Percentiles rank a stretch among this genome's conserved stretches.
Conservation (phyloP, 2,888 invertebrate species). For the Agrochola litura region DNA sequence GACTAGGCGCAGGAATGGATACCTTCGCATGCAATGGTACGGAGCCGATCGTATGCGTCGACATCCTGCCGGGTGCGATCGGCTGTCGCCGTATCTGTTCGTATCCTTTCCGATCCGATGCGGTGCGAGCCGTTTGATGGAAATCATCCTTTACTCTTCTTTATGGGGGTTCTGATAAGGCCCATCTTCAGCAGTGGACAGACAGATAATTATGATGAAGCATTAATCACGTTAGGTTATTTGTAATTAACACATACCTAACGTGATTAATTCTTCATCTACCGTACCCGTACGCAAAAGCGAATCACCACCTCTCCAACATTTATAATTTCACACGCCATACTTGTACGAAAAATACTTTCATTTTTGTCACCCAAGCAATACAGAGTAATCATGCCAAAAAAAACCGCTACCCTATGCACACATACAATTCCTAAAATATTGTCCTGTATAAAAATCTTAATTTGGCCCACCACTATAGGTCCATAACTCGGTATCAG, state of each 20-base stretch:
- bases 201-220: neutral
- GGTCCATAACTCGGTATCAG: constrained; percentile 26
- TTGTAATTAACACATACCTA: too few species aligned
- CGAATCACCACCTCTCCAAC: neutral
- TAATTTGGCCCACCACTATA: constrained; percentile 2
- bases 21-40: too few species aligned
- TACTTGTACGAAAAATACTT: neutral
- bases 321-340: neutral
- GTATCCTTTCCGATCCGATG: too few species aligned
- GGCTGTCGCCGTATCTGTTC: too few species aligned
- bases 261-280: too few species aligned
- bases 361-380: neutral
- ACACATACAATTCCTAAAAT: neutral
- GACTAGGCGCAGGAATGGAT: too few species aligned
- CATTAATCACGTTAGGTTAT: neutral
- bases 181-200: too few species aligned
- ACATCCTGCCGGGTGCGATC: too few species aligned
- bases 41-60: too few species aligned
- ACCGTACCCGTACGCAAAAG: too few species aligned
- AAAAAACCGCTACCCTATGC: neutral
- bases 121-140: too few species aligned
- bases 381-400: neutral
- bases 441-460: neutral
- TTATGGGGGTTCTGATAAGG: neutral
- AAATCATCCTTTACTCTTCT: too few species aligned